Evolutionary conservation across 2,888 invertebrate species (phyloP).

Genomic region (Coelinius sp.): DNA sequence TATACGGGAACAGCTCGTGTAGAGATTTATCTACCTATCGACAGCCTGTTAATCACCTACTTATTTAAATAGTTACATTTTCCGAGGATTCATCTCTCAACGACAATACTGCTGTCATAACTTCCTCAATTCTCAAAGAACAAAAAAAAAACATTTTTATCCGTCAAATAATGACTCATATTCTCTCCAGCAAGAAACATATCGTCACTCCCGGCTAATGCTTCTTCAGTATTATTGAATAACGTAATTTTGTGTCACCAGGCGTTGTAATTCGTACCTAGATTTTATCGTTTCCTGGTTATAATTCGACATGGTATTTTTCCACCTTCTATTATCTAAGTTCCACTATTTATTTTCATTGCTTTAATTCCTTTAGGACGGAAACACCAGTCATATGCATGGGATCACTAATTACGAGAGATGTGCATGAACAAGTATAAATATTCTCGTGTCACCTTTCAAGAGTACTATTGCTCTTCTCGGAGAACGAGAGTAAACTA

Average conservation of each 20-base stretch:
- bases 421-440: background rate
- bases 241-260: background rate
- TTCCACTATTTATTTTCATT: background rate
- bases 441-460: background rate
- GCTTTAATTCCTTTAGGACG: background rate
- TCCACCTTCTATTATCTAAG: background rate
- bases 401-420: background rate
- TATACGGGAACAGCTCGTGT: too few relatives aligned
- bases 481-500: background rate
- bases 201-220: too few relatives aligned
- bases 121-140: too few relatives aligned
- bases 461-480: background rate
- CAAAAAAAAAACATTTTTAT: too few relatives aligned
- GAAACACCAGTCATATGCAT: background rate
- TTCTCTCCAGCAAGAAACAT: too few relatives aligned
- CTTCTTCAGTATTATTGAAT: too few relatives aligned
- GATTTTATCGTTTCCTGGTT: conserved; percentile 13
- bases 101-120: too few relatives aligned
- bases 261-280: background rate
- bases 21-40: too few relatives aligned
- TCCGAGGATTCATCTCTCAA: too few relatives aligned
- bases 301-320: conserved; percentile 11
- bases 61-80: too few relatives aligned
- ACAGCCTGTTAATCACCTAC: too few relatives aligned
- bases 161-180: too few relatives aligned